These are phyloP conservation scores for Habroteleia sp. DNA, from an alignment of 2,888 invertebrate genomes.

Conservation along the genomic window DNA sequence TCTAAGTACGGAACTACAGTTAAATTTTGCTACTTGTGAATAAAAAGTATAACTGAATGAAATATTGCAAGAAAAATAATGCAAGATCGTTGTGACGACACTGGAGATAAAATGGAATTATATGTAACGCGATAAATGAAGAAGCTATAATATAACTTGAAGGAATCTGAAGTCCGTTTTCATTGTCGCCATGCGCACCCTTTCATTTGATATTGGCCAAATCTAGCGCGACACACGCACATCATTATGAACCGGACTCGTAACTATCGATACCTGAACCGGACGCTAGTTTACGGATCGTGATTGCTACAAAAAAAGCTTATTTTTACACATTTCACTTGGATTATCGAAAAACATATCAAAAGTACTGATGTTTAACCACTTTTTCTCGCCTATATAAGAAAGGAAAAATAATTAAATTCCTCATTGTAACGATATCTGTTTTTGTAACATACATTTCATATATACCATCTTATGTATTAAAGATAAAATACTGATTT, in stretches of 20 bases:
- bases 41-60: constrained; percentile 23
- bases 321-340: constrained; percentile 66
- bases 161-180: constrained; percentile 55
- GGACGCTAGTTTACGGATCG: constrained; percentile 75
- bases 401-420: constrained; percentile 9
- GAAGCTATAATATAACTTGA: constrained; percentile 41
- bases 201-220: constrained; percentile 77
- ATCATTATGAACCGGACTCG: constrained; percentile 75
- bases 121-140: constrained; percentile 38
- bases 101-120: constrained; percentile 34
- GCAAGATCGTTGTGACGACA: constrained; percentile 24
- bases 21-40: constrained; percentile 48
- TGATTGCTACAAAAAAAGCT: constrained; percentile 75
- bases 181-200: constrained; percentile 62
- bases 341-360: constrained; percentile 10
- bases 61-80: constrained; percentile 24
- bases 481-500: too few relatives aligned
- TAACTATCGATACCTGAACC: constrained; percentile 76
- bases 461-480: too few relatives aligned
- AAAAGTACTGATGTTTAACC: constrained; percentile 24
- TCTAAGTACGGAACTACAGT: constrained; percentile 23
- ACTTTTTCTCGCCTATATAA: constrained; percentile 26
- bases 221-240: constrained; percentile 79
- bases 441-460: too few relatives aligned
- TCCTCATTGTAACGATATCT: too few relatives aligned